Evolutionary conservation across 2,797 vertebrate species (phyloP).

Genomic region (Syngnathus acus): DNA sequence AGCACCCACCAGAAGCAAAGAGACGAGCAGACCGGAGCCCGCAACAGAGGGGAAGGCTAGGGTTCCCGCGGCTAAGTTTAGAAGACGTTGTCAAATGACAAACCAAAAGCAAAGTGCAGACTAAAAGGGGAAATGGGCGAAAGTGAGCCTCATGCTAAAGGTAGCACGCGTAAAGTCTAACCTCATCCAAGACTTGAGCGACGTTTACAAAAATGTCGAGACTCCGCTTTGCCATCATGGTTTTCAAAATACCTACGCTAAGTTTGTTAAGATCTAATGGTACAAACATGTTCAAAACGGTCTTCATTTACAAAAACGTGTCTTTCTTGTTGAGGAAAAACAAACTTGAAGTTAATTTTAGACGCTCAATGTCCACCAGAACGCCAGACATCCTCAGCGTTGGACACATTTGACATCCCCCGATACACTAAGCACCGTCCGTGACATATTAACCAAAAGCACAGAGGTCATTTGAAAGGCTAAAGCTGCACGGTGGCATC

Average conservation of each 20-base stretch:
- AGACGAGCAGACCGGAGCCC: constrained; percentile 16
- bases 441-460: background rate
- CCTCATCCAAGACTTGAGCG: too few species aligned
- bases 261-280: background rate
- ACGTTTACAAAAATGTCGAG: too few species aligned
- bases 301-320: background rate
- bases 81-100: constrained; percentile 72
- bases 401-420: background rate
- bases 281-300: background rate
- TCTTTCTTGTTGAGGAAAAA: background rate
- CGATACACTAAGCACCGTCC: background rate
- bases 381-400: background rate
- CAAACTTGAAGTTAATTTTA: background rate
- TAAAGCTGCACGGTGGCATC: background rate
- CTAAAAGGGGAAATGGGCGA: constrained; percentile 64
- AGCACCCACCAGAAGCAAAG: too few species aligned
- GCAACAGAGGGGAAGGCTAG: constrained; percentile 22
- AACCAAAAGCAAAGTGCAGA: constrained; percentile 52
- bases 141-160: constrained; percentile 22
- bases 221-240: too few species aligned
- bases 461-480: background rate
- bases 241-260: background rate
- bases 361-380: background rate
- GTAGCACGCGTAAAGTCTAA: too few species aligned
- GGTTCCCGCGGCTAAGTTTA: constrained; percentile 72